phyloP scores from a whole-genome alignment of 2,888 invertebrate species.

The Lagria hirta region DNA sequence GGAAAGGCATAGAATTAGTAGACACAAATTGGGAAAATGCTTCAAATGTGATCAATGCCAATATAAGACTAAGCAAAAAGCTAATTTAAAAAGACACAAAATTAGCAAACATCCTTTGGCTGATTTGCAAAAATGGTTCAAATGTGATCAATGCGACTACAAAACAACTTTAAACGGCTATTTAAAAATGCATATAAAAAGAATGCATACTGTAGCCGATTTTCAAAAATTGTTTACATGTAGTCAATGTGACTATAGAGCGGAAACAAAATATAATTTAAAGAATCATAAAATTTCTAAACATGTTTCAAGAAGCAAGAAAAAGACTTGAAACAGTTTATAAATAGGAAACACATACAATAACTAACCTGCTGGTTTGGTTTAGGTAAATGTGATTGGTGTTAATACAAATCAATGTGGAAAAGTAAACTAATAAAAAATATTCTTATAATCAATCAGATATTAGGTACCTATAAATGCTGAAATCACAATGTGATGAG shows the following conservation, averaged over 20 bases:
- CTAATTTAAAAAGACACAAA: conserved; percentile 2
- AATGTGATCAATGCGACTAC: conserved; percentile 18
- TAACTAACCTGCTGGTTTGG: too few species aligned
- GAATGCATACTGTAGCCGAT: conserved; percentile 4
- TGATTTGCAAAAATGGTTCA: conserved; percentile 7
- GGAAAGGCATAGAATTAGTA: conserved; percentile 3
- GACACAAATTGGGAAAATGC: conserved; percentile 6
- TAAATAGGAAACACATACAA: too few species aligned
- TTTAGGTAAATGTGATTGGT: too few species aligned
- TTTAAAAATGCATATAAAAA: conserved; percentile 8
- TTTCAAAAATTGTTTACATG: conserved; percentile 1
- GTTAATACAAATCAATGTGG: too few species aligned
- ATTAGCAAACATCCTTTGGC: conserved; percentile 1
- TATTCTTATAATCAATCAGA: too few species aligned
- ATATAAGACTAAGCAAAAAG: neutral
- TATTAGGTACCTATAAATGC: too few species aligned
- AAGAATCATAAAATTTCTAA: conserved; percentile 3
- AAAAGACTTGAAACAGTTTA: too few species aligned
- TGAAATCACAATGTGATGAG: too few species aligned
- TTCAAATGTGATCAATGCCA: neutral
- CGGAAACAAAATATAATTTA: conserved; percentile 7
- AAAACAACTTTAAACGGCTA: conserved; percentile 9
- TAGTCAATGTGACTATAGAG: conserved; percentile 8
- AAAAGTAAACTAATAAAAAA: too few species aligned
- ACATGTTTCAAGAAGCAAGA: too few species aligned